These are phyloP conservation scores for Rhinichthys klamathensis DNA, from an alignment of 2,113 vertebrate genomes.

Conservation along the genomic window DNA sequence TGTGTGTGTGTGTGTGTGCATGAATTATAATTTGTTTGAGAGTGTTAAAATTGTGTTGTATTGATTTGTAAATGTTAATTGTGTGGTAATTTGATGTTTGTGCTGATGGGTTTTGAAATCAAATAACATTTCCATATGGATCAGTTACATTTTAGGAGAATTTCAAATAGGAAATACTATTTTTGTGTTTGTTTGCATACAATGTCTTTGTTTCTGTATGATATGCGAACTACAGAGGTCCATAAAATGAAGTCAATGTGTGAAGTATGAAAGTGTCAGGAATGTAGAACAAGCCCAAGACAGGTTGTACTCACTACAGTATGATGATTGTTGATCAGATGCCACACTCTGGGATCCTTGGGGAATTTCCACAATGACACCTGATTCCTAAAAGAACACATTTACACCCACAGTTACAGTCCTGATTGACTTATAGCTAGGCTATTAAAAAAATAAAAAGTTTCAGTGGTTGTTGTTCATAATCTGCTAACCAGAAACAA, in stretches of 20 bases:
- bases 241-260: slow-evolving; percentile 39
- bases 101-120: background rate
- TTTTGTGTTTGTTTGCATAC: slow-evolving; percentile 8
- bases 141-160: background rate
- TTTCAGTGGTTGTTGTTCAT: background rate
- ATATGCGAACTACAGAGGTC: slow-evolving; percentile 15
- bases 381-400: slow-evolving; percentile 65
- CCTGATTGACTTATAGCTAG: slow-evolving; percentile 47
- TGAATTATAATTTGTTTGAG: slow-evolving; percentile 25
- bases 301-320: slow-evolving; percentile 46
- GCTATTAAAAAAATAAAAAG: slow-evolving; percentile 14
- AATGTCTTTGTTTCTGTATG: slow-evolving; percentile 10
- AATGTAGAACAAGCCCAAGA: slow-evolving; percentile 44
- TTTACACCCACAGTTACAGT: slow-evolving; percentile 59
- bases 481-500: background rate
- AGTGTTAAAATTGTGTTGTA: background rate
- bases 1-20: background rate
- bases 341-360: slow-evolving; percentile 52
- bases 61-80: slow-evolving; percentile 7
- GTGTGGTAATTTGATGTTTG: slow-evolving; percentile 1
- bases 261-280: slow-evolving; percentile 51
- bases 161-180: background rate
- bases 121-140: background rate
- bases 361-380: slow-evolving; percentile 58
- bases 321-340: slow-evolving; percentile 61